Base-by-base conservation (phyloP, 2,888 invertebrate genomes). In the Andrena fulva region DNA sequence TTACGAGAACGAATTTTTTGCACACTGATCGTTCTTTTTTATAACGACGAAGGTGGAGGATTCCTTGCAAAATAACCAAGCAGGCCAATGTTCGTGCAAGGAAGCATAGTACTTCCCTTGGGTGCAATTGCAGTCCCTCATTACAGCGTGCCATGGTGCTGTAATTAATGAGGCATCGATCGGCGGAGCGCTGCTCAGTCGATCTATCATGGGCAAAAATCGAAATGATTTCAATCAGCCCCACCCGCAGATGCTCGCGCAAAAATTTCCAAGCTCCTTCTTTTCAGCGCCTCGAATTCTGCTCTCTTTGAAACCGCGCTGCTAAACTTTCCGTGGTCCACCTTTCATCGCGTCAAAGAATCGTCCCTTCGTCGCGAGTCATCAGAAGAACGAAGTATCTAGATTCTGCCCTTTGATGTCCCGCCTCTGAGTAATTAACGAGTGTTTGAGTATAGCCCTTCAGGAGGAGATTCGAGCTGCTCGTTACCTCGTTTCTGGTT, bases 91-190 rank as follows among this genome's bases (percentile, higher is more conserved):
- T 31, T 10, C 29, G n/a, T 10, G 20, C 24, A 24, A 52, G 56
- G 12, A 67, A 27, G 66, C 59, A 31, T 8, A 2, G 20, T 24
- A 31, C 20, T 56, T 67, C 35, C 24, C 59, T 35, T 31, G 29
- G 42, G 24, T n/a, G 74, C 66, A 67, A 74, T 56, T 74, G 67
- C 74, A 52, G 27, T 63, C 20, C 42, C 52, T 27, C 42, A 42
- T 33, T 68, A 68, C 31, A n/a, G 52, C 59, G 54, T 69, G 81
- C 67, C 70, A 79, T 60, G 79, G 76, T 76, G 79, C 67, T 79
- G 77, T 77, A 81, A 84, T 82, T 84, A 81, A 82, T 69, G 75
- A 73, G 72, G 54, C 24, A 76, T 71, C 73, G 76, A 80, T 79
- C 76, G 24, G 20, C 16, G 56, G 20, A 29, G 2, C 62, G 12